phyloP scores from a whole-genome alignment of 2,113 vertebrate species.

The Datnioides undecimradiatus region DNA sequence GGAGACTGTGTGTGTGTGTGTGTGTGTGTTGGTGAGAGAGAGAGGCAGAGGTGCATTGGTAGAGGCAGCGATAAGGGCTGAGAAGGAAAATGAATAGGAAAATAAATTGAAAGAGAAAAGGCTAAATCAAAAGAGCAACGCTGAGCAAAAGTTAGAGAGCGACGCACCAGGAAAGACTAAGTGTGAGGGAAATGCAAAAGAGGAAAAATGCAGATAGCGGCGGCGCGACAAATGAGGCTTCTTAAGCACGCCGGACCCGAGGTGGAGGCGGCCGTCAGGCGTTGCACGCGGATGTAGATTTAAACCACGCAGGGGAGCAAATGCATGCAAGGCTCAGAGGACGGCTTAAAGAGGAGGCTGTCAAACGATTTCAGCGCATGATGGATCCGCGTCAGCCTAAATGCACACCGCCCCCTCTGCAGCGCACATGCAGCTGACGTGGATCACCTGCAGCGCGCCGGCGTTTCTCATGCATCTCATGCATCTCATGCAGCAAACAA shows the following conservation, averaged over 20 bases:
- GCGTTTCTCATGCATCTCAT: too few relatives aligned
- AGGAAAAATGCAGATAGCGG: constrained; percentile 19
- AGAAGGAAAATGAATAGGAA: constrained; percentile 43
- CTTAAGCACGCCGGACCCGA: constrained; percentile 19
- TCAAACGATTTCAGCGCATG: not conserved
- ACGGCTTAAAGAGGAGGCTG: not conserved
- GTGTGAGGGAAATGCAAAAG: constrained; percentile 48
- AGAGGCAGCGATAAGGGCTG: constrained; percentile 49
- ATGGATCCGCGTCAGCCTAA: not conserved
- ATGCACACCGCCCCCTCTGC: not conserved
- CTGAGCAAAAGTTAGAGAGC: constrained; percentile 40
- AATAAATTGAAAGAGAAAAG: constrained; percentile 61
- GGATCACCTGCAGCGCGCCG: not conserved
- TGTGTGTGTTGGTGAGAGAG: not conserved
- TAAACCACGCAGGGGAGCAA: not conserved
- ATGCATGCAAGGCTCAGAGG: not conserved
- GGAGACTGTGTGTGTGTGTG: not conserved
- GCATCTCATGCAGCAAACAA: too few relatives aligned
- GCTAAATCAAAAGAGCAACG: constrained; percentile 53
- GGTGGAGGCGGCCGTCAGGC: constrained; percentile 10
- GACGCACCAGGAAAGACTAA: constrained; percentile 18
- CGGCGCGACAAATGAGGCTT: constrained; percentile 21
- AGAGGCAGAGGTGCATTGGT: constrained; percentile 3
- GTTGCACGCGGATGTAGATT: not conserved
- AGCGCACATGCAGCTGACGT: too few relatives aligned